These are phyloP conservation scores for Himalopsyche tibetana DNA, from an alignment of 2,888 invertebrate species.

Conservation along the genomic window DNA sequence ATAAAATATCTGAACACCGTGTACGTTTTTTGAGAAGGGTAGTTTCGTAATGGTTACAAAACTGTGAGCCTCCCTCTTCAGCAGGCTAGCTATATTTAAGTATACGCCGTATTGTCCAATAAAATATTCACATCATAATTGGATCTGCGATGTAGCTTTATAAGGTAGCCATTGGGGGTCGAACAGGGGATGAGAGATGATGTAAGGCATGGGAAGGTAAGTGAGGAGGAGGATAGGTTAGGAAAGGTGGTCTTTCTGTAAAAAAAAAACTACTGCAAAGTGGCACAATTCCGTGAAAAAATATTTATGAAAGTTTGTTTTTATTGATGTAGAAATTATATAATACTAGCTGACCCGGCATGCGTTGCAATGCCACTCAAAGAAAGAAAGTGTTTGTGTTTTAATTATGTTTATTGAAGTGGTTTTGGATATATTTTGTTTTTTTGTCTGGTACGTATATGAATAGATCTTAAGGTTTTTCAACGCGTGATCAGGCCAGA, in stretches of 20 bases:
- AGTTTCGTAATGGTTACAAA: conserved; percentile 35
- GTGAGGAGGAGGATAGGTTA: conserved; percentile 27
- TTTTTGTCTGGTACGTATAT: too few species aligned
- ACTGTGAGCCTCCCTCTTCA: conserved; percentile 39
- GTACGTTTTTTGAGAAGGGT: conserved; percentile 29
- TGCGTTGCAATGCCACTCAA: too few species aligned
- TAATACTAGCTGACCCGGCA: too few species aligned
- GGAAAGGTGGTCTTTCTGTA: neutral
- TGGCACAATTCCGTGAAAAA: neutral
- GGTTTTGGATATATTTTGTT: too few species aligned
- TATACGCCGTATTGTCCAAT: conserved; percentile 65
- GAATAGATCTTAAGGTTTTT: too few species aligned
- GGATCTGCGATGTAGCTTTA: conserved; percentile 65
- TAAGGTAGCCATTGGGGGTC: conserved; percentile 50
- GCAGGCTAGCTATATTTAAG: conserved; percentile 55
- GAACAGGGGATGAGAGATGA: conserved; percentile 16
- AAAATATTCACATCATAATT: conserved; percentile 66
- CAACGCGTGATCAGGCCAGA: too few species aligned
- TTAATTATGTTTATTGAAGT: too few species aligned
- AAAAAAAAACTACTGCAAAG: neutral
- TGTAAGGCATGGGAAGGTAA: conserved; percentile 37
- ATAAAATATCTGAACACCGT: conserved; percentile 18
- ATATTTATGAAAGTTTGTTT: too few species aligned
- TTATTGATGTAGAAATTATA: too few species aligned
- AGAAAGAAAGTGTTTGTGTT: too few species aligned